A percentile compares a stretch with the other conserved stretches of the same genome.
These are phyloP conservation scores for Pocillopora damicornis DNA, from an alignment of 64 coral and sea anemone genomes.

Conservation along the genomic window DNA sequence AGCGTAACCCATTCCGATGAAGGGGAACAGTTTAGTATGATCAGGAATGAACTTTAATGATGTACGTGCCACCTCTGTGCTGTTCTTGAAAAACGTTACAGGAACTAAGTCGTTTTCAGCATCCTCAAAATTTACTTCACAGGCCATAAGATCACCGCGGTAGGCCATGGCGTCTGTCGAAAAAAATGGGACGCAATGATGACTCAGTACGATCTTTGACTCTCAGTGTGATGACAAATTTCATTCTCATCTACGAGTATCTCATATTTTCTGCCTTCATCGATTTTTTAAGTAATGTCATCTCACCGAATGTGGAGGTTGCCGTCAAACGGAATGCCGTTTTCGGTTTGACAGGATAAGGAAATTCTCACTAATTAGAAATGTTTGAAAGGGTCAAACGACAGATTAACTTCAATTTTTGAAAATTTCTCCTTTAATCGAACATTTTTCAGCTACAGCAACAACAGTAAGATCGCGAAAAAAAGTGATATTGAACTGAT, in stretches of 20 bases:
- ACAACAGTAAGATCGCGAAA: not conserved
- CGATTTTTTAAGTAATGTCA: too few species aligned
- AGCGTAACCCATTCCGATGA: not conserved
- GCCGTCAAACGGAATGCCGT: too few species aligned
- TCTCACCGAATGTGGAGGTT: too few species aligned
- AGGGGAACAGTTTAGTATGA: not conserved
- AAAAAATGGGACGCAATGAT: not conserved
- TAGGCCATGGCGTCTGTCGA: not conserved
- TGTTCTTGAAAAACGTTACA: slow-evolving; percentile 11
- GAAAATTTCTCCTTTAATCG: too few species aligned
- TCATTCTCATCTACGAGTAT: too few species aligned
- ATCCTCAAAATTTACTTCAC: not conserved
- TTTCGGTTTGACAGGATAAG: too few species aligned
- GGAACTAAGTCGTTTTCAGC: not conserved
- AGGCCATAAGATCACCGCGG: slow-evolving; percentile 27
- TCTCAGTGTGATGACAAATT: too few species aligned
- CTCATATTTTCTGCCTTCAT: too few species aligned
- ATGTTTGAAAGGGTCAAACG: too few species aligned
- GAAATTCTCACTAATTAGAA: too few species aligned
- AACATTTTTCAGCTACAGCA: not conserved
- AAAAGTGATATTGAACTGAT: not conserved
- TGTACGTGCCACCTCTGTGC: not conserved
- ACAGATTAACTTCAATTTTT: too few species aligned
- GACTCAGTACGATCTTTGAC: too few species aligned
- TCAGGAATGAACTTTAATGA: not conserved